Base-by-base conservation (phyloP, 2,797 vertebrate genomes). In the Muraenolepis orangiensis region DNA sequence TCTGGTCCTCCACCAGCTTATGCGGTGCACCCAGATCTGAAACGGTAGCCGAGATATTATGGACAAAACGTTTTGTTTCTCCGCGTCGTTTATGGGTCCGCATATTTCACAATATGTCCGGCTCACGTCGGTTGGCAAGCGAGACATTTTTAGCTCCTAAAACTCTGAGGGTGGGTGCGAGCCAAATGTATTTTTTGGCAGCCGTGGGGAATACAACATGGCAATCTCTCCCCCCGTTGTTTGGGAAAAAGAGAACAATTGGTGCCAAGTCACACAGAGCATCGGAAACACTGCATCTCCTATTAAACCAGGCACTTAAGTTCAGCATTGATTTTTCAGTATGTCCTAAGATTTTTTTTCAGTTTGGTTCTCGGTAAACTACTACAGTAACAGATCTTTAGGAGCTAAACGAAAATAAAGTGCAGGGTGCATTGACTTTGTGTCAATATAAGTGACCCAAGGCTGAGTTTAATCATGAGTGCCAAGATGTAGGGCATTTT, bases 181-280 rank as follows among this genome's bases (percentile, higher is more conserved):
- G 51, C 51, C 51, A 61, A 61, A 61, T 61, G 51, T 61, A 61
- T 61, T 61, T 61, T 23, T 61, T 61, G 51, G 51, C 51, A 61
- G 51, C 51, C 1, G 51, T 10, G n/a, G n/a, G n/a, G 51, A 11
- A 23, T 61, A 61, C 51, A 61, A 61, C 51, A 61, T 61, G 51
- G 51, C 51, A 61, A n/a, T n/a, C n/a, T n/a, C 14, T 20, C 1
- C 20, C 46, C 51, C 51, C 51, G 51, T 61, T 61, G 51, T 61
- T 61, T 61, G 51, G 51, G 51, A 61, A 11, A 61, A n/a, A 61
- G n/a, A 23, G 51, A 23, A 3, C 20, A 2, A 23, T 26, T n/a
- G n/a, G 51, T 61, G 51, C 51, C 51, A 61, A 61, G 51, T 23
- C 8, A 61, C 51, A 61, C 51, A 61, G 51, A 61, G 32, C 30